A percentile compares a stretch with the other conserved stretches of the same genome.
Conservation (phyloP, 2,113 vertebrate species). For the Chinchilla lanigera region DNA sequence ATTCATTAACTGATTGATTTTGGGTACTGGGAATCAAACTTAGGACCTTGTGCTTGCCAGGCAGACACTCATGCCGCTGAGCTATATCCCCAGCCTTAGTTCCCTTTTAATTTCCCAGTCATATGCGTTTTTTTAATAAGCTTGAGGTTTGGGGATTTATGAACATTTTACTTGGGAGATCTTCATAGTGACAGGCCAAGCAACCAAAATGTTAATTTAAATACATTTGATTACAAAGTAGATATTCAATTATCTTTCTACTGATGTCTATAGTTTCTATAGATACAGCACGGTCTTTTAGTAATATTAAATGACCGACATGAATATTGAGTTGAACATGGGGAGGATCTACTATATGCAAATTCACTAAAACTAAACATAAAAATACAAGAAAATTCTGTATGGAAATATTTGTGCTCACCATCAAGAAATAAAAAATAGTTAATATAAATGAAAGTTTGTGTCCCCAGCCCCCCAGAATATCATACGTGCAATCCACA, state of each 20-base stretch:
- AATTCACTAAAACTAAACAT: not conserved
- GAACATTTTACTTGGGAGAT: constrained; percentile 3
- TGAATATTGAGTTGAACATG: not conserved
- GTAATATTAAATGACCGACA: not conserved
- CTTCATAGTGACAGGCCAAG: not conserved
- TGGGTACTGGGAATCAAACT: no score
- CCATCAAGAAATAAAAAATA: not conserved
- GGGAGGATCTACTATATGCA: not conserved
- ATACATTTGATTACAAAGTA: not conserved
- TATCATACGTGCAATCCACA: not conserved
- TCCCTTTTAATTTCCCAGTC: not conserved
- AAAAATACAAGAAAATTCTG: not conserved
- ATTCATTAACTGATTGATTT: no score
- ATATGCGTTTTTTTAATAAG: not conserved
- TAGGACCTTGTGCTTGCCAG: no score
- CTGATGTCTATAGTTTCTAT: not conserved
- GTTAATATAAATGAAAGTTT: not conserved
- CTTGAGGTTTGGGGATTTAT: not conserved
- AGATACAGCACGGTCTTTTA: not conserved
- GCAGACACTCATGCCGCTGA: no score
- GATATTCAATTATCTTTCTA: not conserved
- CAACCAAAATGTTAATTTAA: not conserved
- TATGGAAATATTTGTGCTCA: not conserved
- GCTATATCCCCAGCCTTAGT: no score
- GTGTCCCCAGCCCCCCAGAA: not conserved